Evolutionary conservation across 2,797 vertebrate genomes (phyloP), one percentile per base, ranked within the genome.

Genomic region (Spinibarbus caldwelli): DNA sequence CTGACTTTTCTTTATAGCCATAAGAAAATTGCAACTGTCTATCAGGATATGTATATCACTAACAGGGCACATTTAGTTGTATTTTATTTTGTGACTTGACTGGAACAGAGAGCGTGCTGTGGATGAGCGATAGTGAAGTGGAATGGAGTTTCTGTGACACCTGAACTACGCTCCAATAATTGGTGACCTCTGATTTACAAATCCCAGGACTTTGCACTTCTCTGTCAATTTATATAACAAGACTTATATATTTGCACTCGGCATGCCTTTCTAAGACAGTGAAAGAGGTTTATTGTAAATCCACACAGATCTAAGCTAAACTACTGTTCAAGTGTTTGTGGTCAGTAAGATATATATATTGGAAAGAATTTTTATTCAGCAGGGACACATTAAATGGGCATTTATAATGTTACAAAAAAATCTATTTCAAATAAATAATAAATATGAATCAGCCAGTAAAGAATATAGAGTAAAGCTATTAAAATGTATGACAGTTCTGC

Each of bases 171-270:
- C 15, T 70, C 17, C 26, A 29, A n/a, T 31, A 47, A 49, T 73
- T 49, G n/a, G 26, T 31, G 36, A 73, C 71, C 71, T 49, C n/a
- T 72, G 45, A 49, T 49, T 72, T 73, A 73, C 71, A 73, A 45
- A 73, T 49, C 71, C 45, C 26, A 73, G 26, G 71, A 73, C 9
- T 45, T 72, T 17, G 36, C 70, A 45, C 41, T 73, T 73, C 43
- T 47, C 26, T 73, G 26, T 47, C 45, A 9, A n/a, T n/a, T 49
- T 49, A 17, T 29, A 47, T 73, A 73, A 73, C 26, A 49, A 4
- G 26, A 73, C 45, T 49, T 49, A 21, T 49, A 49, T 73, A 73
- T 49, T 49, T 11, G 70, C 4, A 17, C 17, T 49, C 5, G 5
- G 26, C 26, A 21, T 73, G 4, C 26, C 15, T 73, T 47, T 49